Conservation (phyloP, 2,797 vertebrate species). For the Microctenopoma stevenorrisi region DNA sequence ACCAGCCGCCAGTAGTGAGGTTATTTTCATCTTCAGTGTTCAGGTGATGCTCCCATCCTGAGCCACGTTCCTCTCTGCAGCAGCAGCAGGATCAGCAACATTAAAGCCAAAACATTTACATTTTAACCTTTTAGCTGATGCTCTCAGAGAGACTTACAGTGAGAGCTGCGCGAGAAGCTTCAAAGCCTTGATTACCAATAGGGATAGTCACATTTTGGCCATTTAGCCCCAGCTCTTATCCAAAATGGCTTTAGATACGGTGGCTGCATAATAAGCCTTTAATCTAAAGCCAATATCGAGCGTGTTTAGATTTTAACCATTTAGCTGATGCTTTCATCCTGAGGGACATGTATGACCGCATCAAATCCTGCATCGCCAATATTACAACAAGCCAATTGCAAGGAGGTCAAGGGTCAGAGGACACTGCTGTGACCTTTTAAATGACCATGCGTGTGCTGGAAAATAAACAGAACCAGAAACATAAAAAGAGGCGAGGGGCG, state of each 20-base stretch:
- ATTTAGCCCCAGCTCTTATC: constrained; percentile 38
- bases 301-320: constrained; percentile 36
- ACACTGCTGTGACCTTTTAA: constrained; percentile 41
- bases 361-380: constrained; percentile 33
- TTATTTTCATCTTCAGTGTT: constrained; percentile 29
- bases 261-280: constrained; percentile 42
- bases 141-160: constrained; percentile 37
- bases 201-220: constrained; percentile 18
- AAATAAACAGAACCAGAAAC: constrained; percentile 19
- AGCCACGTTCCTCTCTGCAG: constrained; percentile 21
- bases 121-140: constrained; percentile 57
- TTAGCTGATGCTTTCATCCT: constrained; percentile 39
- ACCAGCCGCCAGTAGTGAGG: not conserved
- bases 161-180: constrained; percentile 13
- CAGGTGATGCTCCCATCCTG: constrained; percentile 17
- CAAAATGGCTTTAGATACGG: constrained; percentile 41
- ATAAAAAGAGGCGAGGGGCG: not conserved
- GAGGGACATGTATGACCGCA: constrained; percentile 24
- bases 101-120: constrained; percentile 56
- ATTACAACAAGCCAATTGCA: constrained; percentile 45
- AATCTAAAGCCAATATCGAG: constrained; percentile 50
- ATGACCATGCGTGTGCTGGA: constrained; percentile 45
- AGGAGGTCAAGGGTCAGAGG: constrained; percentile 61
- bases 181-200: constrained; percentile 40
- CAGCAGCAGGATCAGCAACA: constrained; percentile 37